Conservation (phyloP, 2,113 vertebrate genomes). For the Dicaeum eximium region DNA sequence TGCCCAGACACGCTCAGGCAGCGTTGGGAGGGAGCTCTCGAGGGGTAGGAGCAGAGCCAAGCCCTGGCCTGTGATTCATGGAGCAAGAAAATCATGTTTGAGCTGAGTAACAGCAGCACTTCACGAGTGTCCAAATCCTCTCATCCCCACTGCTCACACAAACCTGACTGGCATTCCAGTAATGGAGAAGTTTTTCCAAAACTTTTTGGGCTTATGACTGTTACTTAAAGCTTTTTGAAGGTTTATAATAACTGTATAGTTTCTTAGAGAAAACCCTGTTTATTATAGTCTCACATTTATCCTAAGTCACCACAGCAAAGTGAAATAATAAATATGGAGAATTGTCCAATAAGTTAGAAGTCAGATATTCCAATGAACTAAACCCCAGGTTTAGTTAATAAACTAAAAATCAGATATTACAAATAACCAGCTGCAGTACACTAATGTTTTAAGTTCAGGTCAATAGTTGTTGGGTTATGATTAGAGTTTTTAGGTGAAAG, state of each 20-base stretch:
- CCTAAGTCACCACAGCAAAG: not conserved
- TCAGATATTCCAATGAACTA: not conserved
- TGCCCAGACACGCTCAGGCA: not conserved
- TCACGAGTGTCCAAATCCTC: not conserved
- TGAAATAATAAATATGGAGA: not conserved
- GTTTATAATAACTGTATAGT: accelerated
- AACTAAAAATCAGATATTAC: not conserved
- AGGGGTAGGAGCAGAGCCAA: not conserved
- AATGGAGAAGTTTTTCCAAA: accelerated
- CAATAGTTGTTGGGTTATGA: not conserved
- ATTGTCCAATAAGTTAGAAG: not conserved
- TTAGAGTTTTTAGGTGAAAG: not conserved
- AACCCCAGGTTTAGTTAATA: not conserved
- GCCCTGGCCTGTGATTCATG: not conserved
- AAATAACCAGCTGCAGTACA: not conserved
- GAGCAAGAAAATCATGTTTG: not conserved
- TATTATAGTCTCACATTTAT: not conserved
- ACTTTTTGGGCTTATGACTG: accelerated
- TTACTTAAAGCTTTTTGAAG: not conserved
- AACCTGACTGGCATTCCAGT: not conserved
- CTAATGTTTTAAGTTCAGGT: not conserved
- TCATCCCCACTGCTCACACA: not conserved
- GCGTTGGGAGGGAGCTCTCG: not conserved
- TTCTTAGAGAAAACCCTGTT: not conserved
- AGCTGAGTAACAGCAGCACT: not conserved